A percentile compares a stretch with the other conserved stretches of the same genome.
phyloP scores from a whole-genome alignment of 2,113 vertebrate species.

The Pteronura brasiliensis region DNA sequence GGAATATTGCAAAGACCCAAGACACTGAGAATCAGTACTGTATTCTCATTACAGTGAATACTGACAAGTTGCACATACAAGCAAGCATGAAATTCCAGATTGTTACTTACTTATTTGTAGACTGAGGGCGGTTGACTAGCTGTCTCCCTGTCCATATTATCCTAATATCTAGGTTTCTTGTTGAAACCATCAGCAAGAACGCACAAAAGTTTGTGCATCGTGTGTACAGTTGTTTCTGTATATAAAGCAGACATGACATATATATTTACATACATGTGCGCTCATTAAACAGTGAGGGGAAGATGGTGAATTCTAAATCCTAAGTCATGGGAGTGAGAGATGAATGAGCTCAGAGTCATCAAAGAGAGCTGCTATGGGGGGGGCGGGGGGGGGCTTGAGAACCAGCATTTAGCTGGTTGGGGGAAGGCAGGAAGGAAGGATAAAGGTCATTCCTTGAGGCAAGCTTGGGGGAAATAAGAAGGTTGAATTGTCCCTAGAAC shows the following conservation, averaged over 20 bases:
- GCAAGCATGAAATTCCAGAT: not conserved
- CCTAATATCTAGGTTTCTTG: not conserved
- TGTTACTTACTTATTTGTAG: not conserved
- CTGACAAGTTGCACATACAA: not conserved
- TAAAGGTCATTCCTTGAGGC: not conserved
- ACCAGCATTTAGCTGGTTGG: not conserved
- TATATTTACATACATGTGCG: not conserved
- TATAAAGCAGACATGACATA: not conserved
- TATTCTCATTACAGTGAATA: not conserved
- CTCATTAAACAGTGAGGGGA: not conserved
- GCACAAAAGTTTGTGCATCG: not conserved
- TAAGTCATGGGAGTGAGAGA: not conserved
- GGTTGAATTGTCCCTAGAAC: not conserved
- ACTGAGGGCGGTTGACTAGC: not conserved
- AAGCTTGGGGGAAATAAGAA: not conserved
- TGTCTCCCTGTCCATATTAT: not conserved
- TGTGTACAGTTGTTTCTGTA: not conserved
- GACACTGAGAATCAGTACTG: not conserved
- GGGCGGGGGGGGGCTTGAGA: not conserved
- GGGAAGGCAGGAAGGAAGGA: not conserved
- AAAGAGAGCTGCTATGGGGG: not conserved
- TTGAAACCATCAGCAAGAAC: not conserved
- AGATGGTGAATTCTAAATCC: not conserved
- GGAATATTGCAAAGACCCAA: not conserved
- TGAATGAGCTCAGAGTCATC: not conserved